Base-by-base conservation (phyloP, 1,140 invertebrate genomes). In the Cotesia chilonis region DNA sequence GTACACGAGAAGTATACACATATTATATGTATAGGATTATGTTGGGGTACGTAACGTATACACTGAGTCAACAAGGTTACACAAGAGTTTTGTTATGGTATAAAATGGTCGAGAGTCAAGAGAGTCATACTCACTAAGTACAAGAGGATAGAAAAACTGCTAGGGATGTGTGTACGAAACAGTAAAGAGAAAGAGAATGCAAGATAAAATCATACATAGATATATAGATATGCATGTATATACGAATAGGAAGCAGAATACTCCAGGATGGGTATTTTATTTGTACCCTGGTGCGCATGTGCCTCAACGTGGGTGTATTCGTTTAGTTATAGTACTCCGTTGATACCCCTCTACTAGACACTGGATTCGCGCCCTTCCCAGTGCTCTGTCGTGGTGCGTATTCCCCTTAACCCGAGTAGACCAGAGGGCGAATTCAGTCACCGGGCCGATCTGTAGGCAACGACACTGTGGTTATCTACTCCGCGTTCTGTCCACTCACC, bases 391-490 rank as follows among this genome's bases (percentile, higher is more conserved):
- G 69, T 76, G 68, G 71, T 67, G 65, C 75, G 65, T 78, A 73
- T 77, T 79, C 82, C 81, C 80, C 78, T 79, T 77, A 70, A 79
- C 75, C 73, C 76, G 80, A 79, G 36, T 79, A 76, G 70, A 79
- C 75, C 73, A 76, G 80, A 79, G 36, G 65, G 38, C 20, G 54
- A 73, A 75, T 75, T 85, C 83, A 85, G 84, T 85, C 82, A 84
- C 83, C 84, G 83, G 82, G 79, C 78, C 81, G 83, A 84, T 82
- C 80, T 80, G 83, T 83, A 76, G 79, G 79, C 76, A 82, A 77
- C 79, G 83, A 79, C 74, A 78, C 78, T 81, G 75, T 78, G 78
- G 76, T 80, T 28, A 76, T 78, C 80, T 78, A 80, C 74, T 77
- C 75, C 81, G 75, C 77, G 28, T 28, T 28, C 28, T 28, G 28